Evolutionary conservation across 2,888 invertebrate species (phyloP).

Genomic region (Orthonychiurus folsomi): DNA sequence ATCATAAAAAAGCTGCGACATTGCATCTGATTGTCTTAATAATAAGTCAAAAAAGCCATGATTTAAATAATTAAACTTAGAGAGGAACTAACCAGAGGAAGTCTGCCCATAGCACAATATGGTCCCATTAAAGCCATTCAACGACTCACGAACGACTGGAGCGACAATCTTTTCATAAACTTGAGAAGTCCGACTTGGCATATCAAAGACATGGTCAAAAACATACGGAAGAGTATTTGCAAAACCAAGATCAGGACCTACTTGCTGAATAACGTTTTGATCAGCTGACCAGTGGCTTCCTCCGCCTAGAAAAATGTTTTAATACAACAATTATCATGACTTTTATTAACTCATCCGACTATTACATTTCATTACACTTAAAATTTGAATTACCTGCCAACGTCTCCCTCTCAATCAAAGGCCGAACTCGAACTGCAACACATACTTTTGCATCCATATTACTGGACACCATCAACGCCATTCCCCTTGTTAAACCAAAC

Average conservation of each 20-base stretch:
- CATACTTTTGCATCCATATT: slow-evolving; percentile 52
- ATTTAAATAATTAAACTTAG: too few species aligned
- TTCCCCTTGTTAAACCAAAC: too few species aligned
- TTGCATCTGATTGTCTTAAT: too few species aligned
- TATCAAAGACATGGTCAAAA: slow-evolving; percentile 65
- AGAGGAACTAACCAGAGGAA: slow-evolving; percentile 57
- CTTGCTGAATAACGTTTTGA: slow-evolving; percentile 53
- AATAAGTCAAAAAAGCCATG: too few species aligned
- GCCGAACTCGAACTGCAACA: slow-evolving; percentile 66
- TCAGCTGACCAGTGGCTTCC: slow-evolving; percentile 47
- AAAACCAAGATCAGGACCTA: slow-evolving; percentile 49
- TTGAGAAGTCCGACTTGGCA: slow-evolving; percentile 51
- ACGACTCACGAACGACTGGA: slow-evolving; percentile 61
- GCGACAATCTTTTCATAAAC: slow-evolving; percentile 61
- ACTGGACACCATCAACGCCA: too few species aligned
- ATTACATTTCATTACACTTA: too few species aligned
- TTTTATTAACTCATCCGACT: not conserved
- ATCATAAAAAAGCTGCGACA: too few species aligned
- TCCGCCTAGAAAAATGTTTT: not conserved
- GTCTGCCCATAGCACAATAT: slow-evolving; percentile 89
- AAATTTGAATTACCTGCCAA: slow-evolving; percentile 42
- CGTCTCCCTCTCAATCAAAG: slow-evolving; percentile 57
- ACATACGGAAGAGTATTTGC: slow-evolving; percentile 37
- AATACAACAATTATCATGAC: not conserved
- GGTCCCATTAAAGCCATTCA: slow-evolving; percentile 72